Conservation (phyloP, 2,888 invertebrate species). For the Amiota minor region DNA sequence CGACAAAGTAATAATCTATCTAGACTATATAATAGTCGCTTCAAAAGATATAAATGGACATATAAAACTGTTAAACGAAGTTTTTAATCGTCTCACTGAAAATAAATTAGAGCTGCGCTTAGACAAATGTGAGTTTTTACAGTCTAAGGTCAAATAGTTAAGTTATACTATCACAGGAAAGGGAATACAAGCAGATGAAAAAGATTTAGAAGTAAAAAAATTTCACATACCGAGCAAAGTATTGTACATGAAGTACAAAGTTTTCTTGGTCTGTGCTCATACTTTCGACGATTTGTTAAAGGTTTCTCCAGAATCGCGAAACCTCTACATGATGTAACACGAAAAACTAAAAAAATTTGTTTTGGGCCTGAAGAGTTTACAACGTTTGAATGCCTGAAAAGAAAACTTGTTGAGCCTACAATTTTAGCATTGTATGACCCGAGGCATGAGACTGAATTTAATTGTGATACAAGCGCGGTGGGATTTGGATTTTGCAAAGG, state of each 20-base stretch:
- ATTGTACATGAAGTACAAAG: no score
- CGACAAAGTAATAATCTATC: background rate
- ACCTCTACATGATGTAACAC: slow-evolving; percentile 26
- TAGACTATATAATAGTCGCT: background rate
- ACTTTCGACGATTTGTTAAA: slow-evolving; percentile 8
- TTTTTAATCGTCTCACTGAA: no score
- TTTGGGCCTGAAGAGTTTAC: slow-evolving; percentile 3
- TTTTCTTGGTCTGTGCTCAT: no score
- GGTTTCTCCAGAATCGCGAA: slow-evolving; percentile 20
- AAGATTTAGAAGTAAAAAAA: no score
- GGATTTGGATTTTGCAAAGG: background rate
- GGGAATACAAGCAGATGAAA: no score
- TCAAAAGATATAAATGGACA: background rate
- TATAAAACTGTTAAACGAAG: background rate
- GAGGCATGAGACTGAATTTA: background rate
- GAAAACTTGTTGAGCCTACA: background rate
- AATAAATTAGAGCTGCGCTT: slow-evolving; percentile 1
- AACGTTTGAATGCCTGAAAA: slow-evolving; percentile 10
- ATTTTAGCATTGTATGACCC: slow-evolving; percentile 19
- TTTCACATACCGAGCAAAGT: no score
- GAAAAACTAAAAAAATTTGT: slow-evolving; percentile 4
- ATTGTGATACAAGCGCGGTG: slow-evolving; percentile 12
- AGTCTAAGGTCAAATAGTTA: slow-evolving; percentile 2
- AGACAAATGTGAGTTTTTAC: background rate
- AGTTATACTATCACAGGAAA: slow-evolving; percentile 11